Evolutionary conservation across 2,113 vertebrate genomes (phyloP), one percentile per base, ranked within the genome.

Genomic region (Porphyrio hochstetteri): DNA sequence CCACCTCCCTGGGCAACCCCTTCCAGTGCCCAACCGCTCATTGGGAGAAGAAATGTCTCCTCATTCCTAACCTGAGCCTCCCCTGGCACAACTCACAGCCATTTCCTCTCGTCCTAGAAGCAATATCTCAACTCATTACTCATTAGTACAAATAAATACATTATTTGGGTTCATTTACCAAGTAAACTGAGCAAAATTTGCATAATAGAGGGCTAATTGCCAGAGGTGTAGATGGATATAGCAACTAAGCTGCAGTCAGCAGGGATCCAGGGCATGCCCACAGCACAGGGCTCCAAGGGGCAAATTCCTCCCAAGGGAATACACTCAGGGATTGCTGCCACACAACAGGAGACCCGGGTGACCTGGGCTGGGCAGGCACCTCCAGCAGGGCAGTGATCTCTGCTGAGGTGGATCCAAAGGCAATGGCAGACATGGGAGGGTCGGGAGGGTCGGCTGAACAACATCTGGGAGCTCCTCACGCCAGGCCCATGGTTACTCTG

Each of bases 71-170:
- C 42, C 42, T 44, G 42, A 44, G 6, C 42, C 42, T 44, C 42
- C 42, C 42, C 42, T 44, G 42, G 42, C 42, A 44, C 42, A 44
- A 17, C 42, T 44, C 42, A 16, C 42, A 44, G 42, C 16, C 42
- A 44, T 44, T 44, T 16, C 42, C 6, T 44, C 42, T 44, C 16
- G 7, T 44, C 16, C 42, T 44, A 68, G 60, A 90, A 90, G 59
- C 23, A 84, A 46, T 93, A 93, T 60, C 70, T 63, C 76, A 97
- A 92, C 38, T 94, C 71, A 90, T 97, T 96, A 95, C 77, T 97
- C 92, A 97, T 96, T 92, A 95, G 70, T n/a, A 92, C 28, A 63
- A 95, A 94, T 75, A 35, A 94, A 65, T 82, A 78, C 55, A 27
- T 52, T 96, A 89, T 82, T 96, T 65, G 63, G 19, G 31, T 74